A percentile compares a stretch with the other conserved stretches of the same genome.
Conservation (phyloP, 2,113 vertebrate species). For the Tylochromis polylepis region DNA sequence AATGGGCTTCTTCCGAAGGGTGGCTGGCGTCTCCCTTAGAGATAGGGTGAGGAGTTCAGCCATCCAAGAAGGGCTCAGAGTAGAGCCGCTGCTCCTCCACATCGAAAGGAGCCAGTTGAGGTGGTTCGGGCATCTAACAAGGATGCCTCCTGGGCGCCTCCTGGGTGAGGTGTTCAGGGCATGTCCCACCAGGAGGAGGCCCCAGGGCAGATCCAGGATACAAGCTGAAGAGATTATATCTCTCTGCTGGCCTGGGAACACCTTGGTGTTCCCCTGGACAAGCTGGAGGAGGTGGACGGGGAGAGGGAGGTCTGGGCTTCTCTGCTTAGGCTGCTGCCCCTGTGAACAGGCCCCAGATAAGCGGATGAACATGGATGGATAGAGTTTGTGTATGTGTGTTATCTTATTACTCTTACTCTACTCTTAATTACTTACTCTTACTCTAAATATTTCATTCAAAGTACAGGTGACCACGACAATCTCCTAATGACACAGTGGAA, state of each 20-base stretch:
- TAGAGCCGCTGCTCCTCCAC: neutral
- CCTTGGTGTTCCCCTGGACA: no score
- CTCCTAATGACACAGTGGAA: neutral
- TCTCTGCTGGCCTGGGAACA: no score
- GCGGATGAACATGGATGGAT: neutral
- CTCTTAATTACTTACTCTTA: no score
- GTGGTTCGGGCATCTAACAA: neutral
- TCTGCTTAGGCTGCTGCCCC: neutral
- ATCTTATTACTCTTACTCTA: no score
- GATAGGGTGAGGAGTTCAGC: neutral
- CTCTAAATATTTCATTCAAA: neutral
- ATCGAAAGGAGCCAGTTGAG: neutral
- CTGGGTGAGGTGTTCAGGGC: neutral
- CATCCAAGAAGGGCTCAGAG: neutral
- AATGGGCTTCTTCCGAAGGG: neutral
- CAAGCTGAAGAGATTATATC: neutral
- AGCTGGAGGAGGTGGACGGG: neutral
- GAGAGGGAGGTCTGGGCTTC: neutral
- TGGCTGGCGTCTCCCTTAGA: neutral
- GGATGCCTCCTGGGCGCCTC: neutral
- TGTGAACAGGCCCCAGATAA: neutral
- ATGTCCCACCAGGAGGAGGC: neutral
- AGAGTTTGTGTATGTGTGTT: neutral
- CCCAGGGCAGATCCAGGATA: neutral
- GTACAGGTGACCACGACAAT: neutral